Conservation (phyloP, 2,888 invertebrate species). For the Drosophila barbarae region DNA sequence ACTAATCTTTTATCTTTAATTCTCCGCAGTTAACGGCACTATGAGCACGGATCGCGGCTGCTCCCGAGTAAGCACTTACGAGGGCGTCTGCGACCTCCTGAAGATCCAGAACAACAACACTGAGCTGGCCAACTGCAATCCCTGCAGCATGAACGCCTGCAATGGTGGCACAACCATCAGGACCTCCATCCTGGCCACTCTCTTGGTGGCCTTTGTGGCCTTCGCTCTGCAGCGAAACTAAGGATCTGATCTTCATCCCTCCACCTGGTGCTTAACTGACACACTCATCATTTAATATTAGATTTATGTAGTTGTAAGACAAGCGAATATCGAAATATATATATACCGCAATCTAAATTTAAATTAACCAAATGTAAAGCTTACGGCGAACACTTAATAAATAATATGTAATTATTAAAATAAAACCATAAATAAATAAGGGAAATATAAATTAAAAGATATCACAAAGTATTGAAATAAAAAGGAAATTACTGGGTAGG, state of each 20-base stretch:
- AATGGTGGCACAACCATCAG: conserved; percentile 61
- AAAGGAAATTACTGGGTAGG: neutral
- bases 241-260: conserved; percentile 5
- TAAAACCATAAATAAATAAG: neutral
- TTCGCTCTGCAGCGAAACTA: conserved; percentile 57
- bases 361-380: conserved; percentile 58
- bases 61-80: conserved; percentile 59
- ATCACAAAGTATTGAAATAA: neutral
- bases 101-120: conserved; percentile 41
- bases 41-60: conserved; percentile 71
- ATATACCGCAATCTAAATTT: conserved; percentile 25
- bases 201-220: conserved; percentile 68
- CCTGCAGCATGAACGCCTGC: conserved; percentile 71
- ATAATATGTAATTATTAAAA: conserved; percentile 48
- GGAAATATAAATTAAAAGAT: neutral
- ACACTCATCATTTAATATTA: conserved; percentile 26
- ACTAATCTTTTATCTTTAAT: conserved; percentile 6
- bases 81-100: conserved; percentile 66
- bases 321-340: conserved; percentile 66
- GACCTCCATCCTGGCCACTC: conserved; percentile 61
- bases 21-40: conserved; percentile 56
- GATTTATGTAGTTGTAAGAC: conserved; percentile 50
- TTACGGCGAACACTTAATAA: conserved; percentile 52
- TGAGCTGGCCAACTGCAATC: conserved; percentile 57
- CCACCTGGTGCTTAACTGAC: conserved; percentile 56